Base-by-base conservation (phyloP, 35 echinoderm and acorn worm species). In the Apostichopus parvimensis region DNA sequence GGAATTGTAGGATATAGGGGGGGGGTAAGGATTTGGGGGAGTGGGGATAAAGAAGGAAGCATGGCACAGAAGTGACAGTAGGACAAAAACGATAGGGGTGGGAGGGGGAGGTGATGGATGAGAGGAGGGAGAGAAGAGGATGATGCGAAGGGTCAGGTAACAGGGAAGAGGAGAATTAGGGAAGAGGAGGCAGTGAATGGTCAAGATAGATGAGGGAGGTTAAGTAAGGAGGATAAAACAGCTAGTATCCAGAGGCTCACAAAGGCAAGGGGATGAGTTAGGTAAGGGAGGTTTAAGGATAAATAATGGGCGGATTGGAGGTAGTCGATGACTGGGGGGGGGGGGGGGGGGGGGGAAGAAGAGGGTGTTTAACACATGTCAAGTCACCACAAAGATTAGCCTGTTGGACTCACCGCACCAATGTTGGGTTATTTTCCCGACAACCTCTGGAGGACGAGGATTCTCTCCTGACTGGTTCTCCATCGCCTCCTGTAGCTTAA, bases 361-460 rank as follows among this genome's bases (percentile, higher is more conserved):
- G 1, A 28, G 26, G 26, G 26, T 28, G 26, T 28, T 28, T 28
- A 28, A 28, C 26, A 28, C 26, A 28, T 28, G 26, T 28, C 26
- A 1, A 28, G 26, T 28, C 26, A 0, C 26, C 26, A 28, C 26
- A 28, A 28, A 28, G 26, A 1, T 28, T 28, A 1, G 26, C 26
- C 26, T 28, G 26, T 28, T 28, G 34, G 34, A 87, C 85, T 87
- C 59, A 87, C 85, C 85, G 64, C 57, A 87, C 85, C 85, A 87
- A 17, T 87, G 85, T 22, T 87, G 85, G 57, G 85, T 87, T 34
- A 87, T 15, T 26, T 87, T 87, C 15, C 85, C 85, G 20, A 87
- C 64, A 28, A 71, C 85, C 85, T 87, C 85, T 71, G 85, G 85
- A 56, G 45, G 13, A 62, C 64, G 85, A 18, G 17, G 9, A 56